Base-by-base conservation (phyloP, 92 coral and sea anemone species). In the Pocillopora meandrina region DNA sequence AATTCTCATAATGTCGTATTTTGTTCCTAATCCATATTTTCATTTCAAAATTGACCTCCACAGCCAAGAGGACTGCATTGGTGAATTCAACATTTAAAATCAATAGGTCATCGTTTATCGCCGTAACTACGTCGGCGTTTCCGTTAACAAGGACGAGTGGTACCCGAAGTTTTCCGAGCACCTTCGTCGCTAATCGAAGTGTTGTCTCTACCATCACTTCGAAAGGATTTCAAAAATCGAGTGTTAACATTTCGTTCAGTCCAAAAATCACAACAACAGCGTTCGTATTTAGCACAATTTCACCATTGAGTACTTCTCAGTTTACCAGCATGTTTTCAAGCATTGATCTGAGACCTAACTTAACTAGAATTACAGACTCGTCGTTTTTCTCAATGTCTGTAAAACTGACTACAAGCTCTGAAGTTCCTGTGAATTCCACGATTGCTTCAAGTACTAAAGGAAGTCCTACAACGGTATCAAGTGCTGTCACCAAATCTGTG, bases 31-130 rank as follows among this genome's bases (percentile, higher is more conserved):
- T 35, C 71, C 42, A 49, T n/a, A 55, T 82, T 77, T 82, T 7
- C 72, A 72, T 69, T 72, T 80, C 80, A 79, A 76, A 82, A 62
- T 83, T 83, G 68, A 72, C 79, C 73, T 89, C 89, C 87, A 87
- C 92, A 89, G 92, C 89, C 74, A 84, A 68, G 84, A 84, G 89
- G 18, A 66, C 70, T 60, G 65, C 87, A 9, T 9, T 72, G 74
- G 73, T 62, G 80, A 83, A 63, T 64, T 63, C 86, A 83, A 73
- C 86, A 58, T 83, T 65, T 49, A 8, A 19, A 74, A 26, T 61
- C 18, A 61, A 62, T 52, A 83, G 72, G 71, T 74, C 80, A 36
- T 62, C 73, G 34, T 26, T 61, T 47, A 19, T 56, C 20, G 57
- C 59, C 33, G 36, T 61, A 52, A 61, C 81, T 36, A 61, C 75